A percentile compares a stretch with the other conserved stretches of the same genome.
Evolutionary conservation across 2,888 invertebrate genomes (phyloP).

Genomic region (Seira sanloemensis): DNA sequence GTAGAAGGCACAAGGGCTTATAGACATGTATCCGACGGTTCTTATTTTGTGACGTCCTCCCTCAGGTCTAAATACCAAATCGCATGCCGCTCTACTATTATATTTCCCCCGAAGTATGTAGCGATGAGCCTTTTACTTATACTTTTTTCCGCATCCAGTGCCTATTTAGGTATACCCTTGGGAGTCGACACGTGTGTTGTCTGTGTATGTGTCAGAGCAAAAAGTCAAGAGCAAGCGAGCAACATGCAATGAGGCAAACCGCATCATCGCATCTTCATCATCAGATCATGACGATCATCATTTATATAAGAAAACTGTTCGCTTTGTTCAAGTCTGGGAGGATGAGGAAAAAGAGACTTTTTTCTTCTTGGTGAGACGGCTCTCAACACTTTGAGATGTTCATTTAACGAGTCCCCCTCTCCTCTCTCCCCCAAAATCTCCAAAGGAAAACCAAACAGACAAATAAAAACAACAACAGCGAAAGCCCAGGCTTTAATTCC

Average conservation of each 20-base stretch:
- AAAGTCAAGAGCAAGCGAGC: neutral
- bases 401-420: neutral
- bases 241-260: neutral
- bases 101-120: neutral
- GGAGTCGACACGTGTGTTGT: slow-evolving; percentile 55
- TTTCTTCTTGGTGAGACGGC: neutral
- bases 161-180: slow-evolving; percentile 36
- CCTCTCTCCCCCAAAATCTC: neutral
- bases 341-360: too few species aligned
- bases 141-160: neutral
- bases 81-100: neutral
- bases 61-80: neutral
- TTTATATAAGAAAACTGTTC: neutral
- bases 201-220: slow-evolving; percentile 17
- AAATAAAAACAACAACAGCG: slow-evolving; percentile 19
- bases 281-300: neutral
- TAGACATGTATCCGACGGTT: neutral
- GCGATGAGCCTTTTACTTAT: neutral
- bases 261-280: neutral
- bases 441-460: neutral
- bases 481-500: neutral
- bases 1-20: too few species aligned
- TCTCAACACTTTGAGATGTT: slow-evolving; percentile 43
- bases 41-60: neutral
- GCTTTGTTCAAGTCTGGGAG: neutral